Evolutionary conservation across 2,797 vertebrate genomes (phyloP).

Genomic region (Bradypus variegatus): DNA sequence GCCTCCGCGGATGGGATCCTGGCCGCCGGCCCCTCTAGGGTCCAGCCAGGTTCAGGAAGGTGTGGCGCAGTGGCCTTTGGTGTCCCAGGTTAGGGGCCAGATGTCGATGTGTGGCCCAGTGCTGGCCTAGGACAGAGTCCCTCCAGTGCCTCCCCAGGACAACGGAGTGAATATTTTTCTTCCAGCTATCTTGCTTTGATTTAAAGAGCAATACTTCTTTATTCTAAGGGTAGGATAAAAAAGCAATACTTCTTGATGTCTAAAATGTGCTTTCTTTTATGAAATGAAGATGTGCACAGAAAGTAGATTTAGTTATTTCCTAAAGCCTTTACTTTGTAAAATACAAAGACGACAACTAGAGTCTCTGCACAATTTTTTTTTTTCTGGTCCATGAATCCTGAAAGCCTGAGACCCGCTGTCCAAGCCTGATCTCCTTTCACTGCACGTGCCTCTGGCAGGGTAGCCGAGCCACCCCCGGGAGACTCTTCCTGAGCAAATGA

Average conservation of each 20-base stretch:
- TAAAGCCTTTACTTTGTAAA: background rate
- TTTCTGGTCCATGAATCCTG: background rate
- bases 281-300: background rate
- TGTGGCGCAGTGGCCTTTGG: background rate
- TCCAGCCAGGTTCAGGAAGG: background rate
- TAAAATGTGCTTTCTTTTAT: slow-evolving; percentile 11
- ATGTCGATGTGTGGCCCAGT: background rate
- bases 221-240: background rate
- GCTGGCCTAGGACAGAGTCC: background rate
- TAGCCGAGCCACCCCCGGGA: background rate
- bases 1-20: background rate
- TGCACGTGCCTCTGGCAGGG: background rate
- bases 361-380: background rate
- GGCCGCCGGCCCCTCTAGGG: background rate
- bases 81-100: background rate
- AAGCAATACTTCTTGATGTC: background rate
- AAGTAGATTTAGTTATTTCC: background rate
- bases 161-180: background rate
- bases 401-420: background rate
- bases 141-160: background rate
- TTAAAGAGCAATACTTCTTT: slow-evolving; percentile 7
- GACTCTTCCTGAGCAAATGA: background rate
- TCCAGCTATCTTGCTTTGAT: background rate
- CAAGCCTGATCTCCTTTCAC: background rate
- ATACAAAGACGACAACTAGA: background rate